Evolutionary conservation across 2,888 invertebrate genomes (phyloP), one percentile per base, ranked within the genome.

Genomic region (Liposcelis brunnea): DNA sequence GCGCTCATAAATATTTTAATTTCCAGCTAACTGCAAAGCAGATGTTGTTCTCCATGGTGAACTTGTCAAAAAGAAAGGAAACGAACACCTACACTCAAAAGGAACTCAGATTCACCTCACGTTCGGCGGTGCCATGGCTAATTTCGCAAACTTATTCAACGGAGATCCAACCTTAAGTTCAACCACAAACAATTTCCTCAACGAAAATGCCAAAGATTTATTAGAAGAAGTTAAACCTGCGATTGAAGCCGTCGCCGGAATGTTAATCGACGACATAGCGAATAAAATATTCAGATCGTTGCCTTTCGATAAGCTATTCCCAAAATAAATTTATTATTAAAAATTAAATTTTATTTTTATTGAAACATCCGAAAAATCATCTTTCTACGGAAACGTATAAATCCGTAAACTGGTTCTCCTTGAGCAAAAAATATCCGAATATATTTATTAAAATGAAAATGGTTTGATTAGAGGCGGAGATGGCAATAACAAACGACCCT

Each of bases 101-200:
- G 74, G 71, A 35, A 75, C 79, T 67, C 70, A 67, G 53, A 65
- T 78, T 14, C 66, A 65, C 31, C 67, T 80, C 11, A 68, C 66
- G 21, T 70, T 79, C 2, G 75, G 74, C 15, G 66, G 70, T 45
- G 71, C 75, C 1, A 66, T 66, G 42, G 65, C 80, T 49, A 64
- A 71, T 55, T 64, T 80, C 34, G 75, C 71, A 43, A 78, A 79
- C 58, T 64, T 80, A 33, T 80, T 80, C 56, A 71, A 72, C 48
- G 74, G 75, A 1, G 77, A 79, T 56, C 71, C 74, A 49, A 61
- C 74, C 26, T 64, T 80, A 1, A 75, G 77, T 64, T 46, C 49
- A 15, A 51, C 53, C 4, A 55, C 55, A 10, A 54, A 55, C 46
- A 43, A 49, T 12, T 55, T 55, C 50, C 49, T 56, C 40, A 56